phyloP scores from a whole-genome alignment of 2,113 vertebrate genomes.

The Paralichthys olivaceus region DNA sequence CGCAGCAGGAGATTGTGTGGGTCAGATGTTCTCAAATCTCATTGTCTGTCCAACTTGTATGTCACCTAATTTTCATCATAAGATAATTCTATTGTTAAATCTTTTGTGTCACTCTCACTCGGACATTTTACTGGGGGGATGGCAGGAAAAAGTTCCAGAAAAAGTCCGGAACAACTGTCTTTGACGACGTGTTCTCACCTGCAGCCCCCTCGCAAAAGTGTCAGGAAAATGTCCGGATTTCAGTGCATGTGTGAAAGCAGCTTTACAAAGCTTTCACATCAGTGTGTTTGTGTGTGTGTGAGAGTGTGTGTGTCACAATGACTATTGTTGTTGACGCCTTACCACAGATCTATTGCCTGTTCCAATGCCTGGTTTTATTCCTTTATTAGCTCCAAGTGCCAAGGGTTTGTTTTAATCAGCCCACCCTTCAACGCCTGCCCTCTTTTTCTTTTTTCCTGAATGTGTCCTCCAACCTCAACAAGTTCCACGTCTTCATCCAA shows the following conservation, averaged over 20 bases:
- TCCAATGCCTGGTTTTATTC: slow-evolving; percentile 41
- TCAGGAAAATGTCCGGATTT: no score
- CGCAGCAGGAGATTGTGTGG: no score
- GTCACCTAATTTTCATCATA: slow-evolving; percentile 7
- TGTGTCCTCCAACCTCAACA: slow-evolving; percentile 12
- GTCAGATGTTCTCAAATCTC: no score
- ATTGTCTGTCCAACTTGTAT: no score
- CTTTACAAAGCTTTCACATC: neutral
- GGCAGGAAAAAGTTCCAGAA: no score
- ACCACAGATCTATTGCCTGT: slow-evolving; percentile 39
- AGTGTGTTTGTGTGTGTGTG: neutral
- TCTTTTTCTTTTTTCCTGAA: neutral
- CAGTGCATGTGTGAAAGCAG: slow-evolving; percentile 10
- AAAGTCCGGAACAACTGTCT: no score
- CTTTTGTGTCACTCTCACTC: no score
- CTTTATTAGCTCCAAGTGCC: slow-evolving; percentile 48
- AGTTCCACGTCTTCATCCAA: neutral
- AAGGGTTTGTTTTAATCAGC: slow-evolving; percentile 30
- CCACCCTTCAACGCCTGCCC: slow-evolving; percentile 7
- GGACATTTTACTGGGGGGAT: no score
- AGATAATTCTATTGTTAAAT: no score
- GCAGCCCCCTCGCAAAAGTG: no score
- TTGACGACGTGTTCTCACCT: no score
- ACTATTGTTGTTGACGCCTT: slow-evolving; percentile 52
- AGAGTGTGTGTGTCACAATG: neutral